phyloP scores from a whole-genome alignment of 2,113 vertebrate species.

The Rhabdomys dilectus region DNA sequence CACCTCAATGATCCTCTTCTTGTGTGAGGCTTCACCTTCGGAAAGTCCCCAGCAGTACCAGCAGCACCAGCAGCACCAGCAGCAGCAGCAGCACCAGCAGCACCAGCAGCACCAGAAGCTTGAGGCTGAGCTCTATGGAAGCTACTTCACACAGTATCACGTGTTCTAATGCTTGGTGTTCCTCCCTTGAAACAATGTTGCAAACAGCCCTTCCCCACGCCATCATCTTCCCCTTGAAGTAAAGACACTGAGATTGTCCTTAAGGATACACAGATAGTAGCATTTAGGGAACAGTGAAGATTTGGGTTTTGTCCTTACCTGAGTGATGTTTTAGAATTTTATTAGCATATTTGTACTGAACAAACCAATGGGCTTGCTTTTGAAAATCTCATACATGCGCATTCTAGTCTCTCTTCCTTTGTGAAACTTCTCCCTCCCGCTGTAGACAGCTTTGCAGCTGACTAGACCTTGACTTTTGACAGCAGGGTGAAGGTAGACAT shows the following conservation, averaged over 20 bases:
- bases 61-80: no score
- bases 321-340: background rate
- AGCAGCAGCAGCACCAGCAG: no score
- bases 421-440: no score
- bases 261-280: background rate
- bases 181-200: background rate
- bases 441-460: background rate
- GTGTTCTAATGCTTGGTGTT: rapidly evolving
- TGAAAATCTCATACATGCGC: background rate
- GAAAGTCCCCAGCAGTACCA: background rate
- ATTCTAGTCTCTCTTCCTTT: no score
- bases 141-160: background rate
- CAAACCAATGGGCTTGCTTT: background rate
- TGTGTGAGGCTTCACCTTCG: background rate
- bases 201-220: background rate
- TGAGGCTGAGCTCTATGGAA: background rate
- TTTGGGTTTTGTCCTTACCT: background rate
- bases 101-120: background rate
- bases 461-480: background rate
- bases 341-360: background rate
- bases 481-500: no score
- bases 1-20: background rate
- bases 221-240: background rate
- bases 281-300: background rate
- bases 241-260: background rate